Percentiles rank a stretch among this genome's conserved stretches.
Evolutionary conservation across 2,797 vertebrate species (phyloP).

Genomic region (Notolepis coatsorum): DNA sequence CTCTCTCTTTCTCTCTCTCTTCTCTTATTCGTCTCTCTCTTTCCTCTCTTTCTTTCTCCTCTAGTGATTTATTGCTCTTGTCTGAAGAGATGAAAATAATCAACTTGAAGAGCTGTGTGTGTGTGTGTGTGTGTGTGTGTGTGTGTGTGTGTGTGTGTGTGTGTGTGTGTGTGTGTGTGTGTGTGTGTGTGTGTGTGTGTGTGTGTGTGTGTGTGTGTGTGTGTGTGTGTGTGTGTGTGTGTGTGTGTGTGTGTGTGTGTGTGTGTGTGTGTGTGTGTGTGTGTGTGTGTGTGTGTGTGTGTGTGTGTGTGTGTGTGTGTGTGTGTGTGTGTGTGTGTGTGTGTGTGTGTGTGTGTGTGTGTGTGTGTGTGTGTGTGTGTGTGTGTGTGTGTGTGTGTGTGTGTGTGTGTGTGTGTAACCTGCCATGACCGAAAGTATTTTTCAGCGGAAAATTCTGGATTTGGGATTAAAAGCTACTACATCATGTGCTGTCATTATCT

Average conservation of each 20-base stretch:
- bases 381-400: background rate
- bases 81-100: conserved; percentile 79
- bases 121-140: conserved; percentile 25
- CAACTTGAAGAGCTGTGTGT: conserved; percentile 71
- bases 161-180: conserved; percentile 18
- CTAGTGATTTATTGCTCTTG: conserved; percentile 76
- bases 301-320: conserved; percentile 17
- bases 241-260: background rate
- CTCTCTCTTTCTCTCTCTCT: too few relatives aligned
- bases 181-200: conserved; percentile 4
- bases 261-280: conserved; percentile 32
- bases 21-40: conserved; percentile 48
- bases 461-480: conserved; percentile 78
- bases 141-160: conserved; percentile 13
- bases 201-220: conserved; percentile 23
- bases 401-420: conserved; percentile 43
- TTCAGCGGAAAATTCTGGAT: conserved; percentile 70
- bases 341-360: conserved; percentile 25
- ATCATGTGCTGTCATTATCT: conserved; percentile 65
- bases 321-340: conserved; percentile 8
- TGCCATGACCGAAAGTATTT: conserved; percentile 67
- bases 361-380: conserved; percentile 13
- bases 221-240: conserved; percentile 18
- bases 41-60: conserved; percentile 53
- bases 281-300: conserved; percentile 13